phyloP scores from a whole-genome alignment of 2,888 invertebrate genomes.

The Dryadula phaetusa region DNA sequence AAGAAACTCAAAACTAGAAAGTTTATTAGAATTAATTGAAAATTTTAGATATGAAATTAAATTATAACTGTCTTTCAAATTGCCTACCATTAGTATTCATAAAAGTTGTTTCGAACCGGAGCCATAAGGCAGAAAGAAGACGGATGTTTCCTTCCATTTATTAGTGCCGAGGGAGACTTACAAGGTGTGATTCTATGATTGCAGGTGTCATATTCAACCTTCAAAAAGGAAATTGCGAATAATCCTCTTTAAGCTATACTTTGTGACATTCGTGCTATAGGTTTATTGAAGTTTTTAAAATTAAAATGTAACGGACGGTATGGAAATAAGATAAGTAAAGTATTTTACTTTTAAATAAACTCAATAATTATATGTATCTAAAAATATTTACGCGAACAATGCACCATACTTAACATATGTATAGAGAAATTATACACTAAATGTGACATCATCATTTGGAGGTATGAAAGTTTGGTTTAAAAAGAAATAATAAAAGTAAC shows the following conservation, averaged over 20 bases:
- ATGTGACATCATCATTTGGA: neutral
- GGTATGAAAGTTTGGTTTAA: neutral
- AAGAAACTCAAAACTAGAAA: neutral
- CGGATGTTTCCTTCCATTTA: conserved; percentile 40
- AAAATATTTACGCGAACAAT: conserved; percentile 1
- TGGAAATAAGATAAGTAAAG: neutral
- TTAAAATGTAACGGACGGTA: neutral
- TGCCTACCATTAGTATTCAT: conserved; percentile 29
- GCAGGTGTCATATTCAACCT: conserved; percentile 45
- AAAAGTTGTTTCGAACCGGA: conserved; percentile 35
- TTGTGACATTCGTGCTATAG: conserved; percentile 21
- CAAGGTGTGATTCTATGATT: conserved; percentile 48
- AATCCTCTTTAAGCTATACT: conserved; percentile 30
- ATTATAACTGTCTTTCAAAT: neutral
- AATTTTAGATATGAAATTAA: neutral
- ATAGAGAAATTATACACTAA: neutral
- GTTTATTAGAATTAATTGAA: neutral
- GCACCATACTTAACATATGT: neutral
- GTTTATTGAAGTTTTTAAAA: neutral
- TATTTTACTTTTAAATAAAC: neutral
- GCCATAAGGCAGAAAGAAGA: conserved; percentile 34
- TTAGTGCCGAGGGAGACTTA: conserved; percentile 36
- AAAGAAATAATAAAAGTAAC: neutral
- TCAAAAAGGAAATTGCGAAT: conserved; percentile 46
- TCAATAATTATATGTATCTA: neutral